These are phyloP conservation scores for Tragelaphus imberbis DNA, from an alignment of 2,113 vertebrate species.

Conservation along the genomic window DNA sequence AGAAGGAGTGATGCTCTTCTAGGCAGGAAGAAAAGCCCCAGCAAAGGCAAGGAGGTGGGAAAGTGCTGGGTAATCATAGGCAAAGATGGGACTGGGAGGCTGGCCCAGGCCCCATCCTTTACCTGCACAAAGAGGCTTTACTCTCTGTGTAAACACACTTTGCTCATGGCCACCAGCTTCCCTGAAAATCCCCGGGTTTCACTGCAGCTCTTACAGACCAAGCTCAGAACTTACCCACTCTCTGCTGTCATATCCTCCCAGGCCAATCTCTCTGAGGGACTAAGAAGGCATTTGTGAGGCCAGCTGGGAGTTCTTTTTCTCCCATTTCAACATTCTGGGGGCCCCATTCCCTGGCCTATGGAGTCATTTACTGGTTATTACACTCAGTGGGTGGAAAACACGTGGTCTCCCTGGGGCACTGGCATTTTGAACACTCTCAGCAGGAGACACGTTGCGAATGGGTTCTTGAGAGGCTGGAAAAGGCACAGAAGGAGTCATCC, in stretches of 20 bases:
- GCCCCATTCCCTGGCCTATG: not conserved
- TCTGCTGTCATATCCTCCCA: not conserved
- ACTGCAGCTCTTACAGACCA: not conserved
- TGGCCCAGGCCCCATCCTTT: not conserved
- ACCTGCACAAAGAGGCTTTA: not conserved
- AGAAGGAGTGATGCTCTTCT: not conserved
- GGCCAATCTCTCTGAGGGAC: not conserved
- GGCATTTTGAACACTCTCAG: not conserved
- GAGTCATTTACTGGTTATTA: not conserved
- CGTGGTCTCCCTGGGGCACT: not conserved
- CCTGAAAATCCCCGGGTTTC: not conserved
- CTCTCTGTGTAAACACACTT: not conserved
- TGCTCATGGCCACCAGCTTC: not conserved
- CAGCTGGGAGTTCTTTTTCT: not conserved
- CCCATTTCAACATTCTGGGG: not conserved
- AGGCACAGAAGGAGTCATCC: not conserved
- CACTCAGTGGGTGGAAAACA: not conserved
- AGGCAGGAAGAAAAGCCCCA: not conserved
- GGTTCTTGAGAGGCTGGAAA: not conserved
- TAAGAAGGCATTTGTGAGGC: not conserved
- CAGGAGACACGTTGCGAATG: not conserved
- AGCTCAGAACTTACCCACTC: not conserved
- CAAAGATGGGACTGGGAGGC: not conserved
- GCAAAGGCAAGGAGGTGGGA: not conserved
- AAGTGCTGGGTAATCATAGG: not conserved